These are phyloP conservation scores for Crotalus adamanteus DNA, from an alignment of 2,797 vertebrate species.

Conservation along the genomic window DNA sequence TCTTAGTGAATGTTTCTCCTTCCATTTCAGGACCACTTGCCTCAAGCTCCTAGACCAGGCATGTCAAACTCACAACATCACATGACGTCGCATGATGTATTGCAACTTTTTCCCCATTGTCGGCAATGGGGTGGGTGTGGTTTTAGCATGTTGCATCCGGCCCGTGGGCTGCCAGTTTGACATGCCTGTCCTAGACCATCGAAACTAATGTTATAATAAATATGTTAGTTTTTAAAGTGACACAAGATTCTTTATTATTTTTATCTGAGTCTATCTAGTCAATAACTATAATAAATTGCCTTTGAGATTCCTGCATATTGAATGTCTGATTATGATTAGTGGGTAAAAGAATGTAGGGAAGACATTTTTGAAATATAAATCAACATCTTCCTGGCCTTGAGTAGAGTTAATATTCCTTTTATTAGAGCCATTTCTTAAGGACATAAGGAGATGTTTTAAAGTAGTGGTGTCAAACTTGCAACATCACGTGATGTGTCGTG, in stretches of 20 bases:
- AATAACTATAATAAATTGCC: constrained; percentile 5
- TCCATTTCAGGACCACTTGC: neutral
- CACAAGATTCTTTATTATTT: neutral
- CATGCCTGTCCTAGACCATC: neutral
- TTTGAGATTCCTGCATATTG: neutral
- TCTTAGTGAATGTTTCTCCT: neutral
- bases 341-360: neutral
- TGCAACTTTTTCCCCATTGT: no score
- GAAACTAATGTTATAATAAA: neutral
- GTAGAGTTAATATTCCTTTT: neutral
- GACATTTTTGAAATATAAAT: neutral
- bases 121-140: no score
- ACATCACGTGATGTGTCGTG: neutral
- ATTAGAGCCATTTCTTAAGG: neutral
- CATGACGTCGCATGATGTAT: no score
- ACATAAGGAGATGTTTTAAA: neutral
- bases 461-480: no score
- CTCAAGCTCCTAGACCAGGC: neutral
- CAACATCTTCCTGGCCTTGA: neutral
- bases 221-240: neutral
- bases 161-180: no score
- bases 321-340: neutral
- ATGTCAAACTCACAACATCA: no score
- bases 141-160: no score
- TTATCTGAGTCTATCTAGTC: neutral